Evolutionary conservation across 2,113 vertebrate species (phyloP).

Genomic region (Apodemus speciosus): DNA sequence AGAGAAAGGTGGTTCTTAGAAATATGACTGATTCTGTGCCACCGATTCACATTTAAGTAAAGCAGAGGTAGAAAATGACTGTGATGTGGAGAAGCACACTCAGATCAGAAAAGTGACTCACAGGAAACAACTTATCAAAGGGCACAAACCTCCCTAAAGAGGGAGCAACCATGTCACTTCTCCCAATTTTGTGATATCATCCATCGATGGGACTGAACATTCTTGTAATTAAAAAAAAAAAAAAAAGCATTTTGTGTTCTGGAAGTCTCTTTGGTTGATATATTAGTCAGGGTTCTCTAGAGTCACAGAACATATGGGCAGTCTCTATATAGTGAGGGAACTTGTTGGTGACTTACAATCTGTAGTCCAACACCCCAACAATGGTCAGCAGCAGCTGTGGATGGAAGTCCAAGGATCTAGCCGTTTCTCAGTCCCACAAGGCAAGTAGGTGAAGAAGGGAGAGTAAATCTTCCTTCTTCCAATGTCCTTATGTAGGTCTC

Average conservation of each 20-base stretch:
- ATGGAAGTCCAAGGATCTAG: no score
- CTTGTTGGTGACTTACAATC: no score
- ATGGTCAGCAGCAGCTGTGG: no score
- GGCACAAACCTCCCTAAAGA: background rate
- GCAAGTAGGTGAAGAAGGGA: no score
- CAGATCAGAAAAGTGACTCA: conserved; percentile 2
- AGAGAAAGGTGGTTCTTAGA: background rate
- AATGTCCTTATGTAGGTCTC: no score
- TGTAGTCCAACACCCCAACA: no score
- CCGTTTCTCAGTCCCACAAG: no score
- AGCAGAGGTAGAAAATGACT: background rate
- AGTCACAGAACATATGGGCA: no score
- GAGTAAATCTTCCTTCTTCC: no score
- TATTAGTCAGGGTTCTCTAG: no score
- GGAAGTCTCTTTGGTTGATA: background rate
- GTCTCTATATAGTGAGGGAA: no score
- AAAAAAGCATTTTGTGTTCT: background rate
- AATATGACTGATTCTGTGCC: background rate
- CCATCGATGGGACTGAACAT: background rate
- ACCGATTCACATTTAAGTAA: conserved; percentile 17
- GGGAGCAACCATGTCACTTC: background rate
- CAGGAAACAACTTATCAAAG: background rate
- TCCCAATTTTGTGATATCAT: background rate
- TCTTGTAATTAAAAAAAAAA: background rate
- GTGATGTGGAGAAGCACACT: background rate